Conservation (phyloP, 2,113 vertebrate genomes). For the Pionites leucogaster region DNA sequence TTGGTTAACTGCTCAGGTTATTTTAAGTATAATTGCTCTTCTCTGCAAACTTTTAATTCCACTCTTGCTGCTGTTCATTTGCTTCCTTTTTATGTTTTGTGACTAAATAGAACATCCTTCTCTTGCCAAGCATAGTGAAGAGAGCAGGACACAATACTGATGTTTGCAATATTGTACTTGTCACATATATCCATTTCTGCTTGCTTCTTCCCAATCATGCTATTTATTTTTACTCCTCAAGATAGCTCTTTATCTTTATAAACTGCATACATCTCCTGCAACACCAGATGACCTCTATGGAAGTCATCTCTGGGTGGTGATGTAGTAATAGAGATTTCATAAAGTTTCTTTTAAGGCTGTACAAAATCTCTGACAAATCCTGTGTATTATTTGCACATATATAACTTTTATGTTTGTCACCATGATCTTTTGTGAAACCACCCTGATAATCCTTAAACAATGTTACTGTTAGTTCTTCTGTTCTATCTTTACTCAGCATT, state of each 20-base stretch:
- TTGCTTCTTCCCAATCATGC: not conserved
- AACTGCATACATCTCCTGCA: not conserved
- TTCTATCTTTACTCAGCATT: not conserved
- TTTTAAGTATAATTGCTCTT: not conserved
- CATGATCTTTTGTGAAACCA: not conserved
- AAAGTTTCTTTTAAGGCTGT: not conserved
- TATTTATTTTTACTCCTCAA: conserved; percentile 62
- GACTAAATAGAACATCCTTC: not conserved
- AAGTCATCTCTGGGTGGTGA: conserved; percentile 32
- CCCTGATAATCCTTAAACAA: conserved; percentile 9
- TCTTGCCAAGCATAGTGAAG: not conserved
- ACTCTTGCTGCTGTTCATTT: not conserved
- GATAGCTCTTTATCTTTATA: conserved; percentile 13
- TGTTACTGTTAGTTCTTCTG: not conserved
- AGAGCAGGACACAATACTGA: not conserved
- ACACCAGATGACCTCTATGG: conserved; percentile 30
- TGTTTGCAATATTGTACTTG: not conserved
- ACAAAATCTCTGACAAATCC: conserved; percentile 35
- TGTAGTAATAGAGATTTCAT: not conserved
- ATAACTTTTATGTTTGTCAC: not conserved
- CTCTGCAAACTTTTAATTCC: not conserved
- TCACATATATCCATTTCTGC: not conserved
- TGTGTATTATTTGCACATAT: conserved; percentile 20
- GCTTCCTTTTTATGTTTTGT: not conserved
- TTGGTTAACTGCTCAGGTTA: not conserved